Conservation (phyloP, 2,888 invertebrate species). For the Cremastinae sp. region DNA sequence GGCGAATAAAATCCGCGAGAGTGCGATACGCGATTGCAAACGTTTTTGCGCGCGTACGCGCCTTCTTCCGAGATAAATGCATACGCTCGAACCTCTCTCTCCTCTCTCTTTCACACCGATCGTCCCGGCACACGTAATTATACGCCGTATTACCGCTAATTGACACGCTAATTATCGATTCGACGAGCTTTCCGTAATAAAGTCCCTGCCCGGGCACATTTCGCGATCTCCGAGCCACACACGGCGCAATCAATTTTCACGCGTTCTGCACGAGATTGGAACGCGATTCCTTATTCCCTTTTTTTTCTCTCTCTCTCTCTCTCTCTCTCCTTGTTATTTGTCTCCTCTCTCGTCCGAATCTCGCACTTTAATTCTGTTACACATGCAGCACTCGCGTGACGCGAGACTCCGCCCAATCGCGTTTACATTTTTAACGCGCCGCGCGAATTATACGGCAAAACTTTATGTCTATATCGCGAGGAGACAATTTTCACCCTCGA, state of each 20-base stretch:
- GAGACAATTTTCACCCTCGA: background rate
- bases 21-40: slow-evolving; percentile 4
- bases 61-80: background rate
- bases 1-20: slow-evolving; percentile 13
- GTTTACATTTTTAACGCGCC: slow-evolving; percentile 22
- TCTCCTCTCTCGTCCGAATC: background rate
- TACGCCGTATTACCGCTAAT: slow-evolving; percentile 76
- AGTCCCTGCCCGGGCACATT: slow-evolving; percentile 40
- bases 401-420: slow-evolving; percentile 16
- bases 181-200: slow-evolving; percentile 70
- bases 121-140: slow-evolving; percentile 68
- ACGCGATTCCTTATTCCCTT: slow-evolving; percentile 60
- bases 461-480: slow-evolving; percentile 72
- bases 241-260: slow-evolving; percentile 72
- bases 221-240: slow-evolving; percentile 63
- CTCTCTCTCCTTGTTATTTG: background rate
- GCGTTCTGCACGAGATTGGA: slow-evolving; percentile 64
- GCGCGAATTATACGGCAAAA: slow-evolving; percentile 49
- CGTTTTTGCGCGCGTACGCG: background rate
- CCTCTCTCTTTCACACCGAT: slow-evolving; percentile 5
- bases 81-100: too few species aligned
- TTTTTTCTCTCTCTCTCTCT: too few species aligned
- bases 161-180: slow-evolving; percentile 78
- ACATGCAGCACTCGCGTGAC: slow-evolving; percentile 17
- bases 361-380: slow-evolving; percentile 1